Percentiles rank a stretch among this genome's conserved stretches.
Conservation (phyloP, 2,113 vertebrate genomes). For the Hymenochirus boettgeri region DNA sequence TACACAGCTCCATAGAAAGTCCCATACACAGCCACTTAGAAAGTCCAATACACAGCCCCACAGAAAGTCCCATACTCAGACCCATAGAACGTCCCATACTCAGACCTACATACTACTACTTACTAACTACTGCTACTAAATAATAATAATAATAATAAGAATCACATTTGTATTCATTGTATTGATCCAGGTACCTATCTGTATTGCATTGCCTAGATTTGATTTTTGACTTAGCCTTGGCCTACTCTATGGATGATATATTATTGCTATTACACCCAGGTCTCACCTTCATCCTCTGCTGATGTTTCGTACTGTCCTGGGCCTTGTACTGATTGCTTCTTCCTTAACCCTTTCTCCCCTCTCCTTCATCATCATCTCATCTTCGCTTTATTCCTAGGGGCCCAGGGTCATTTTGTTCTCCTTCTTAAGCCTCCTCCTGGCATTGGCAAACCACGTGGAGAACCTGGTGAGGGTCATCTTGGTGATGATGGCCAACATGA, state of each 20-base stretch:
- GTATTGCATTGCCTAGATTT: no score
- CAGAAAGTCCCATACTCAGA: no score
- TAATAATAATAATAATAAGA: no score
- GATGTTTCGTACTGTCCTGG: slow-evolving; percentile 83
- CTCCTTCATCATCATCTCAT: slow-evolving; percentile 85
- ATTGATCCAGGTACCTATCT: no score
- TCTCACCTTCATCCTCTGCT: slow-evolving; percentile 91
- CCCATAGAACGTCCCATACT: no score
- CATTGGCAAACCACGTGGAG: slow-evolving; percentile 86
- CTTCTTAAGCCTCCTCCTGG: slow-evolving; percentile 82
- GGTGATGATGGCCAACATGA: slow-evolving; percentile 86
- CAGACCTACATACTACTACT: no score
- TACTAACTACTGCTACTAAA: no score
- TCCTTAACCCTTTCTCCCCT: slow-evolving; percentile 68
- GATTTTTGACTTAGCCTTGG: no score
- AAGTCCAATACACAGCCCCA: no score
- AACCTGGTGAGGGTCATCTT: slow-evolving; percentile 86
- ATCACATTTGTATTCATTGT: no score
- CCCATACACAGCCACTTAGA: no score
- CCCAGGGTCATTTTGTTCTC: slow-evolving; percentile 91
- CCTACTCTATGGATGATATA: neutral
- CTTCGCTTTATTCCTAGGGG: slow-evolving; percentile 85
- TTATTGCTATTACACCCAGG: neutral
- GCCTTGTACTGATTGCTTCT: slow-evolving; percentile 72
- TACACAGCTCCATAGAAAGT: no score